Evolutionary conservation across 2,113 vertebrate genomes (phyloP).

Genomic region (Ondatra zibethicus): DNA sequence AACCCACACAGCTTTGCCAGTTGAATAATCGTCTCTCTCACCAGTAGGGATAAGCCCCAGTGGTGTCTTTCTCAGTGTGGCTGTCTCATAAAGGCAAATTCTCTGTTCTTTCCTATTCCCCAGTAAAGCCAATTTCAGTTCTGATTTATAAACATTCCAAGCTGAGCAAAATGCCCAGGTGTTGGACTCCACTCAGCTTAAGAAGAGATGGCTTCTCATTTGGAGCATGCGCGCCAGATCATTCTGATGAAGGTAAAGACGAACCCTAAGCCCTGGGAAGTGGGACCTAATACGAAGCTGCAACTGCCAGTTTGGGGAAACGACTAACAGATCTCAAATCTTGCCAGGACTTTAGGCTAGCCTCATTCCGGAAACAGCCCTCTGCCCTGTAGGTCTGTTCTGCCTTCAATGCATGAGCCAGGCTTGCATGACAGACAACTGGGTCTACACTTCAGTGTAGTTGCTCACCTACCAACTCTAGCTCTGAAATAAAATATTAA

Average conservation of each 20-base stretch:
- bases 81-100: neutral
- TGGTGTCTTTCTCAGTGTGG: neutral
- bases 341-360: neutral
- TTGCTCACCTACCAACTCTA: too few relatives aligned
- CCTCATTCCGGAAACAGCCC: neutral
- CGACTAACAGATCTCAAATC: neutral
- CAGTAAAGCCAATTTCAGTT: neutral
- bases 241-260: neutral
- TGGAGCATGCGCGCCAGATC: neutral
- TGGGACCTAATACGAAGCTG: neutral
- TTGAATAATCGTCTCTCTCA: neutral
- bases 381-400: neutral
- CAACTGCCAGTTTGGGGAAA: neutral
- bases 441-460: rapidly evolving
- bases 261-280: neutral
- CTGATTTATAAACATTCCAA: neutral
- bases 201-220: neutral
- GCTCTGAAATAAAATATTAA: neutral
- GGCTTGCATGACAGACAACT: neutral
- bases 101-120: neutral
- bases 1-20: neutral
- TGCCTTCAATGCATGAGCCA: neutral
- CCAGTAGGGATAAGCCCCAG: neutral
- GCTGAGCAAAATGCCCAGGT: neutral
- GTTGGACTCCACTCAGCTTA: neutral